phyloP scores from a whole-genome alignment of 2,797 vertebrate species.

The Clarias pachynema region DNA sequence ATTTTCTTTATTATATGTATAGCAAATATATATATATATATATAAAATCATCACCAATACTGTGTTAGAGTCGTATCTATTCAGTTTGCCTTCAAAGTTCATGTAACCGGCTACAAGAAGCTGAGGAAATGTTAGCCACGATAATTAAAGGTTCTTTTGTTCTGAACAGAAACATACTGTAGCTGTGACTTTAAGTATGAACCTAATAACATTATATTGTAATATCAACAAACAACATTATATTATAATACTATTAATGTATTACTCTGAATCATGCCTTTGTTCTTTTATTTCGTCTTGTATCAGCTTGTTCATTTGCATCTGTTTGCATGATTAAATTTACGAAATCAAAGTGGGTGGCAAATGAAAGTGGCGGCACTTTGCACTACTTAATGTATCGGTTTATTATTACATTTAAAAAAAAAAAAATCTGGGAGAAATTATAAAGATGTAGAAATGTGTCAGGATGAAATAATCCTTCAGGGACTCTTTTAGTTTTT shows the following conservation, averaged over 20 bases:
- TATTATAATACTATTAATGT: background rate
- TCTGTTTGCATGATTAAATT: background rate
- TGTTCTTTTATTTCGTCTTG: background rate
- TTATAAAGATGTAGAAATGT: background rate
- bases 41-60: too few relatives aligned
- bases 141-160: background rate
- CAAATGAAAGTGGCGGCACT: background rate
- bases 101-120: background rate
- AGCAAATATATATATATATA: too few relatives aligned
- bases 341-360: background rate
- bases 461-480: background rate
- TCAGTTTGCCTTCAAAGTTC: background rate
- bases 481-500: background rate
- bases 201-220: background rate
- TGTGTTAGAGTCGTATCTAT: too few relatives aligned
- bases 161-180: background rate
- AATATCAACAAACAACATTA: background rate
- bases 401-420: background rate
- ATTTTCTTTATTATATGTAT: too few relatives aligned
- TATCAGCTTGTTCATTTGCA: background rate
- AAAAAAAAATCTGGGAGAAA: background rate
- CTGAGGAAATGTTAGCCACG: background rate
- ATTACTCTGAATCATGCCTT: background rate
- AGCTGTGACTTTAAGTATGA: background rate
- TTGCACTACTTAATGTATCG: background rate